Evolutionary conservation across 2,113 vertebrate species (phyloP), one percentile per base, ranked within the genome.

Genomic region (Trematomus loennbergii): DNA sequence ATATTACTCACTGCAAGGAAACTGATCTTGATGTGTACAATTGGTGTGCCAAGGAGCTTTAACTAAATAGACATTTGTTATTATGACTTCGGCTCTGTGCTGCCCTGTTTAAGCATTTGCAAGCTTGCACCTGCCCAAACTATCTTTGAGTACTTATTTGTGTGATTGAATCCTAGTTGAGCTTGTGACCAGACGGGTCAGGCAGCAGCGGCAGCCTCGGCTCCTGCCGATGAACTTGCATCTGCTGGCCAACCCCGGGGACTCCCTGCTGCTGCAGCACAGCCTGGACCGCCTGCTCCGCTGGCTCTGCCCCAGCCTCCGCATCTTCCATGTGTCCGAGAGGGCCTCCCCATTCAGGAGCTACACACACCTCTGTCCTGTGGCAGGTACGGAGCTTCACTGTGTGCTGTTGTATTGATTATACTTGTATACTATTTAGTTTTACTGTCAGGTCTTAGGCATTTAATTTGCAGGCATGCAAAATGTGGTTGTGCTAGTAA

Each of bases 301-400:
- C 54, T 94, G 95, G 94, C 85, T 99, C 11, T 97, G 95, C 82
- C 96, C 95, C 0, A 96, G 95, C 48, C 29, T 96, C 53, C 93
- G 53, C 5, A 94, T 98, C 73, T 98, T 99, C 78, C 93, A 96
- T 16, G 97, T 99, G 74, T 98, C 98, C 0, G 97, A 99, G 86
- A 83, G 96, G 36, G 90, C 88, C 9, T 86, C 95, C 16, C 95
- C 97, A 0, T 52, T 92, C 67, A 95, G 88, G 7, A 93, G 77
- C 54, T 88, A 81, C 0, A 55, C 94, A 20, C 82, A 60, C 48
- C 82, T 36, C 25, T 90, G 85, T 70, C 95, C 91, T 17, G 90
- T 77, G 50, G 81, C 90, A 2, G 93, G 93, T 94, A 53, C 52
- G 10, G 12, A 22, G 40, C 40, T 29, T 48, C 33, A 2, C 2